Base-by-base conservation (phyloP, 2,797 vertebrate genomes). In the Cyclura pinguis region DNA sequence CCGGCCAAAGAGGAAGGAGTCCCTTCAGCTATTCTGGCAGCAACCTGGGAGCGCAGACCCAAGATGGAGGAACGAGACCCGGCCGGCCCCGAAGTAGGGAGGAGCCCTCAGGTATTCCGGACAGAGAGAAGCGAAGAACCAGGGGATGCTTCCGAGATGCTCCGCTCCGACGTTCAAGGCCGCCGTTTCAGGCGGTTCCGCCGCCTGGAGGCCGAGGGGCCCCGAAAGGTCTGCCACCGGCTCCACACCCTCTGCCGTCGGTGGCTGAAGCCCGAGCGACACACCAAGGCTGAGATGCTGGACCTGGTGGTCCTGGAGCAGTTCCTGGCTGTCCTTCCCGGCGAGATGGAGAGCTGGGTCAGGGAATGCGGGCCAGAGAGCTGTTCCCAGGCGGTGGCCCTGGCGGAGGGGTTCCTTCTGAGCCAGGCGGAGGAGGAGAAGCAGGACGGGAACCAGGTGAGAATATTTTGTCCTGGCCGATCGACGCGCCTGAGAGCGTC, bases 401-500 rank as follows among this genome's bases (percentile, higher is more conserved):
- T 85, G 84, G 84, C 69, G 0, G 84, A 85, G 57, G n/a, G 84
- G 6, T 85, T 85, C 67, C 84, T 85, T n/a, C n/a, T 74, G n/a
- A 57, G 84, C 0, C 69, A 35, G 0, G 69, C 84, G 8, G 69
- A 85, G 22, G 20, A 74, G 0, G 1, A 38, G 69, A 38, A 74
- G 50, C n/a, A 52, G 84, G 8, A 22, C 6, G 52, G 47, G 18
- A 9, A 24, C 59, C 42, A 85, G 84, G 84, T 85, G 69, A 85
- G 84, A 74, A 2, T 1, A 2, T 57, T 55, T 57, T 24, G 6
- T 62, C 59, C 20, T 6, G 59, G 18, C 59, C 6, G 59, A 62
- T 6, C 6, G 59, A 62, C 20, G 24, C 18, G 18, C 59, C 59
- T 62, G 20, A 62, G 59, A 62, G 24, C 0, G 16, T 20, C 1